Evolutionary conservation across 2,797 vertebrate species (phyloP).

Genomic region (Bradypodion ventrale): DNA sequence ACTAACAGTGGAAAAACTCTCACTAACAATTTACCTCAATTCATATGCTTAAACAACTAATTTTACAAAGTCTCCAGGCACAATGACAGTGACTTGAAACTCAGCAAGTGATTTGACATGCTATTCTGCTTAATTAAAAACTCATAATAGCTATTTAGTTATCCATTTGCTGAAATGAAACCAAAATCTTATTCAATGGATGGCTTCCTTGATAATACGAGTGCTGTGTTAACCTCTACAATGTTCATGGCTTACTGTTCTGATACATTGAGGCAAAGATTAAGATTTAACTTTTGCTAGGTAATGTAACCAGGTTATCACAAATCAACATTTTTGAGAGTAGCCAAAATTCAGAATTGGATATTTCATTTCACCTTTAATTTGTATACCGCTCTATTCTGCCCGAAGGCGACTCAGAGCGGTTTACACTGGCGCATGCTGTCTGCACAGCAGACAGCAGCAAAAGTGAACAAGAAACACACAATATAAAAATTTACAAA

Average conservation of each 20-base stretch:
- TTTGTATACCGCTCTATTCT: too few species aligned
- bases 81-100: slow-evolving; percentile 43
- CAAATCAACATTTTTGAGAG: slow-evolving; percentile 16
- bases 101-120: slow-evolving; percentile 23
- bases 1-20: not conserved
- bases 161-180: slow-evolving; percentile 58
- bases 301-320: not conserved
- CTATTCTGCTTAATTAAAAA: slow-evolving; percentile 51
- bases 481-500: too few species aligned
- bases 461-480: too few species aligned
- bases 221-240: slow-evolving; percentile 49
- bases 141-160: slow-evolving; percentile 57
- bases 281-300: not conserved
- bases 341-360: too few species aligned
- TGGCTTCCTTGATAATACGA: slow-evolving; percentile 58
- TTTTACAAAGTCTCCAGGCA: slow-evolving; percentile 43
- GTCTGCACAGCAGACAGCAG: too few species aligned
- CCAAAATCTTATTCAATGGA: slow-evolving; percentile 51
- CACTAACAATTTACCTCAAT: slow-evolving; percentile 6
- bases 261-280: slow-evolving; percentile 13
- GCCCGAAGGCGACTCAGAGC: too few species aligned
- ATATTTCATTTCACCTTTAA: too few species aligned
- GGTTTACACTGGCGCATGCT: too few species aligned
- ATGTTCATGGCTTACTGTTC: not conserved
- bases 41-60: slow-evolving; percentile 49